Evolutionary conservation across 2,888 invertebrate genomes (phyloP), one percentile per base, ranked within the genome.

Genomic region (Pristionchus mayeri): DNA sequence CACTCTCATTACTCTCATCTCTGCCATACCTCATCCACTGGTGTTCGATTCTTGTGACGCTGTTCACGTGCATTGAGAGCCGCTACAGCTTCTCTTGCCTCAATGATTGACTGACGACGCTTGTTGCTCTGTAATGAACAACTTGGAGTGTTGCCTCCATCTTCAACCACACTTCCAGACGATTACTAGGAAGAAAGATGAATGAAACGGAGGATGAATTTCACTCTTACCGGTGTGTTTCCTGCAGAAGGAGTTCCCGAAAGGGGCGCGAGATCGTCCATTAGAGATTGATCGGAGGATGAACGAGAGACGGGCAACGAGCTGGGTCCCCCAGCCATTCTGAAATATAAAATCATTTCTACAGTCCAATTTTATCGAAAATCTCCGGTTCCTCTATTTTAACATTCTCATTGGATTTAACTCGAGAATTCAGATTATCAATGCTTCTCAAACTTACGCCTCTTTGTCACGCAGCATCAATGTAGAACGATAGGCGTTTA

Each of bases 401-500:
- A n/a, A n/a, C n/a, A n/a, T n/a, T n/a, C n/a, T n/a, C n/a, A n/a
- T n/a, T n/a, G n/a, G n/a, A n/a, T 60, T 60, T 27, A 60, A 1
- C 11, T 50, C 18, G 50, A 16, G 50, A 50, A 16, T 18, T 50
- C 2, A 16, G 50, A 50, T 18, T 11, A 16, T 4, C 50, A 50
- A 50, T 50, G 60, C 0, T 71, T 37, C 6, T n/a, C 1, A 11
- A 57, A 82, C 81, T 30, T 7, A 83, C 83, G 67, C 82, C 37
- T 71, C 88, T 63, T 67, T 86, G 54, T 90, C 90, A 67, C 88
- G 83, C 75, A 88, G 88, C 89, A 90, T 90, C 71, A 90, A 63
- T 6, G 89, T 86, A 9, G 89, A 87, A 27, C 89, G 88, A 85
- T 88, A 89, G 16, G 89, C 90, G 80, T 90, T 90, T 75, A 90